Base-by-base conservation (phyloP, 2,888 invertebrate genomes). In the Coremacera marginata region DNA sequence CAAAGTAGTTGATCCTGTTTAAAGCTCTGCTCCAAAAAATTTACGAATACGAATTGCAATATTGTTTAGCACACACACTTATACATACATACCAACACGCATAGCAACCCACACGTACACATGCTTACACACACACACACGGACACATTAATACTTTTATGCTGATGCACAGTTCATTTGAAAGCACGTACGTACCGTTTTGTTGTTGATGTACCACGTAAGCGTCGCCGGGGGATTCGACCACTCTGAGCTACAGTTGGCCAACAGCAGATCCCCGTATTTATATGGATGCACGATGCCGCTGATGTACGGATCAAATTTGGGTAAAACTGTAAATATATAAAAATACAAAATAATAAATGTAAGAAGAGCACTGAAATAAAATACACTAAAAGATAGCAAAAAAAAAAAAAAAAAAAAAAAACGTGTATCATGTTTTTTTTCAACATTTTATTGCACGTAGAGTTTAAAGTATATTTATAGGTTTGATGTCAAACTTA, bases 211-310 rank as follows among this genome's bases (percentile, higher is more conserved):
- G 80, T 87, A 89, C 90, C 90, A 89, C 76, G 86, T 87, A 57
- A 89, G 85, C 77, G 84, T 85, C 74, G 90, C 87, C 77, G 87
- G 85, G 65, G 89, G 89, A 85, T 85, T 89, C 65, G 89, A 89
- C 88, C 87, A 87, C 76, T 90, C 89, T 27, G 89, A 87, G 78
- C 89, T 89, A 83, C 89, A 89, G 83, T 89, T 89, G 81, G 88
- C 88, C 80, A 87, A 80, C 78, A 89, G 83, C 80, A 86, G 86
- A 82, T 89, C 90, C 76, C 87, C 88, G 81, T 88, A 88, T 84
- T 85, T 86, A 81, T 89, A 89, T n/a, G 84, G 82, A 76, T 84
- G 84, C 80, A 83, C 82, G 19, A 88, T 81, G 68, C 89, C 89
- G 78, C 84, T 84, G 79, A 89, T 89, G 80, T 84, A 84, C 74